Base-by-base conservation (phyloP, 2,888 invertebrate genomes). In the Adela reaumurella region DNA sequence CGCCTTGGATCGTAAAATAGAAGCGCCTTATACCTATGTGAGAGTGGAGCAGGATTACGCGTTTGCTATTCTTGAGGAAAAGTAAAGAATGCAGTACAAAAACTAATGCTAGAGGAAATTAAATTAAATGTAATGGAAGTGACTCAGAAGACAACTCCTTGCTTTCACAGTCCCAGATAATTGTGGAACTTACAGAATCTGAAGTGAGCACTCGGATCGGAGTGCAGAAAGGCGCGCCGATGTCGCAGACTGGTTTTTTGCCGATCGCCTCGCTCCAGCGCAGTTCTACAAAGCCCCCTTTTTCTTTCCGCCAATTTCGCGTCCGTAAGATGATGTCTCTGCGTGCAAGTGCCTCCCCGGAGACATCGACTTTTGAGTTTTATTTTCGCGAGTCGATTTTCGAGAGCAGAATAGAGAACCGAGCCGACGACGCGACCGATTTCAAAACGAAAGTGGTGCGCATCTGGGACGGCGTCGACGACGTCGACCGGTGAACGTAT, bases 361-460 rank as follows among this genome's bases (percentile, higher is more conserved):
- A 4, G 35, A 35, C 11, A 35, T 35, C 35, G 35, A 35, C 35
- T 8, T 35, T 35, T 35, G 35, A 14, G 35, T 35, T 11, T 35
- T 35, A 35, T 35, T 35, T 35, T 35, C 14, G 35, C 35, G 35
- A 4, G 3, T 35, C 8, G 35, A 8, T 35, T 14, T 35, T 14
- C 35, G 11, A 35, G 35, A 14, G 35, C 35, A 3, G 35, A 35
- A 35, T 14, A 35, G 35, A 35, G 35, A 35, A 35, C n/a, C 35
- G 35, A 3, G 6, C 11, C 35, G 35, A 70, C 35, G 35, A 3
- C 11, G 35, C 35, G 35, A 70, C 69, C 71, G 77, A 77, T 77
- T 77, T 78, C 78, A 74, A 77, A 78, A 77, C 74, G 78, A 78
- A 78, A 78, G 78, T 77, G 74, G 74, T 67, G 68, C 70, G 72